Evolutionary conservation across 2,888 invertebrate genomes (phyloP).

Genomic region (Stegana nigrithorax): DNA sequence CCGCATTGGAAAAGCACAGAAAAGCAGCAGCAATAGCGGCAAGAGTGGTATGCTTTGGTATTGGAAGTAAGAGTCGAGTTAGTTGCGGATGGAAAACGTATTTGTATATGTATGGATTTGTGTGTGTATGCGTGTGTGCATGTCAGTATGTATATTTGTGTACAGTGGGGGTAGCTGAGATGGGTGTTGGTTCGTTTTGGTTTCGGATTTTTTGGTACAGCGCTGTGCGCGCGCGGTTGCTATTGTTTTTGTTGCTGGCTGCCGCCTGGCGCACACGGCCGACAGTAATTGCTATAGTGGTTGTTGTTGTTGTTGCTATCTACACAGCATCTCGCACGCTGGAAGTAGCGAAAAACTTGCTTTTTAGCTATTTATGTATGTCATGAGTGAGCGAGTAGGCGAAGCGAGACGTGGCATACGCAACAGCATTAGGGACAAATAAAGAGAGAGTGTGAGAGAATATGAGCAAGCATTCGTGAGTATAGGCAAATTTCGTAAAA

Average conservation of each 20-base stretch:
- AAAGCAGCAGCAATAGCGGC: background rate
- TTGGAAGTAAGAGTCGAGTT: conserved; percentile 11
- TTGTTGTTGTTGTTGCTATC: background rate
- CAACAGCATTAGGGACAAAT: background rate
- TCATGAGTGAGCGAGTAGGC: conserved; percentile 53
- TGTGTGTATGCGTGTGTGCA: background rate
- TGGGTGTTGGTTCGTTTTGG: conserved; percentile 13
- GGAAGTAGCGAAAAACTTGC: conserved; percentile 17
- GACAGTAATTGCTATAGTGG: background rate
- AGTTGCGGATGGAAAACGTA: background rate
- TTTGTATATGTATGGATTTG: background rate
- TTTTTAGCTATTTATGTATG: conserved; percentile 43
- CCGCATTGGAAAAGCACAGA: conserved; percentile 13
- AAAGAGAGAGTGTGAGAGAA: background rate
- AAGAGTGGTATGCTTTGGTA: background rate
- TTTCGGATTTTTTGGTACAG: conserved; percentile 9
- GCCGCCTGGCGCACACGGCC: no score
- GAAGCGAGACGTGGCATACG: conserved; percentile 21
- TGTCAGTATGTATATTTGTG: conserved; percentile 16
- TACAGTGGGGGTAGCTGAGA: conserved; percentile 7
- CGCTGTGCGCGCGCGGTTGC: background rate
- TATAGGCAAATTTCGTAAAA: background rate
- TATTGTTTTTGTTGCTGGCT: conserved; percentile 2
- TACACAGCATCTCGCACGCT: conserved; percentile 3
- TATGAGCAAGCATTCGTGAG: background rate